A percentile compares a stretch with the other conserved stretches of the same genome.
Evolutionary conservation across 2,797 vertebrate genomes (phyloP).

Genomic region (Ctenopoma kingsleyae): DNA sequence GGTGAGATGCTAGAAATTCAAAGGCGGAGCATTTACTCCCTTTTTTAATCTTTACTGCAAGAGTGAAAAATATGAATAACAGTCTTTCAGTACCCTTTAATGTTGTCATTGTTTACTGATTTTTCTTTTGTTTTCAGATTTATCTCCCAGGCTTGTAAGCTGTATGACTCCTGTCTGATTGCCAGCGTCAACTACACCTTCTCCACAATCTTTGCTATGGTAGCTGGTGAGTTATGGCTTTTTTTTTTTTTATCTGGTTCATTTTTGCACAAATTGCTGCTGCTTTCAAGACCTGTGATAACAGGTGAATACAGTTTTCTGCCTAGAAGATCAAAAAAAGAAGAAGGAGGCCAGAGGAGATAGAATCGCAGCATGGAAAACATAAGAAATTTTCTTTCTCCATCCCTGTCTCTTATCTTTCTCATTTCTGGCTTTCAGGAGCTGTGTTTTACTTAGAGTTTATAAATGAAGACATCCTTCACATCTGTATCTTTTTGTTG

Average conservation of each 20-base stretch:
- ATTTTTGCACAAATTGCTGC: not conserved
- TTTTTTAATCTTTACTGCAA: not conserved
- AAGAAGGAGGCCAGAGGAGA: not conserved
- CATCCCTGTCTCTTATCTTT: not conserved
- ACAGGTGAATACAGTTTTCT: not conserved
- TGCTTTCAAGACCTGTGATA: not conserved
- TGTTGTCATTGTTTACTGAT: not conserved
- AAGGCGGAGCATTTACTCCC: not conserved
- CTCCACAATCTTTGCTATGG: constrained; percentile 88
- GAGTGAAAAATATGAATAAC: not conserved
- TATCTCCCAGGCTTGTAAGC: constrained; percentile 90
- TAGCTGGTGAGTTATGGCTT: constrained; percentile 85
- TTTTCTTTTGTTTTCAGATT: constrained; percentile 83
- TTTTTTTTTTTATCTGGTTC: not conserved
- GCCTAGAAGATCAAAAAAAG: not conserved
- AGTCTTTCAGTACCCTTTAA: not conserved
- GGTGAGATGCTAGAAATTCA: constrained; percentile 80
- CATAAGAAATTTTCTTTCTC: not conserved
- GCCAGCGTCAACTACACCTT: constrained; percentile 93
- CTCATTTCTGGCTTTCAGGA: constrained; percentile 79
- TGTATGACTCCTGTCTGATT: constrained; percentile 91
- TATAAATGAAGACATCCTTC: constrained; percentile 88
- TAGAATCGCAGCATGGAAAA: not conserved
- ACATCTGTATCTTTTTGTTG: constrained; percentile 94
- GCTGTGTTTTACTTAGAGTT: constrained; percentile 96